Base-by-base conservation (phyloP, 1,140 invertebrate species). In the Phocides pigmalion region DNA sequence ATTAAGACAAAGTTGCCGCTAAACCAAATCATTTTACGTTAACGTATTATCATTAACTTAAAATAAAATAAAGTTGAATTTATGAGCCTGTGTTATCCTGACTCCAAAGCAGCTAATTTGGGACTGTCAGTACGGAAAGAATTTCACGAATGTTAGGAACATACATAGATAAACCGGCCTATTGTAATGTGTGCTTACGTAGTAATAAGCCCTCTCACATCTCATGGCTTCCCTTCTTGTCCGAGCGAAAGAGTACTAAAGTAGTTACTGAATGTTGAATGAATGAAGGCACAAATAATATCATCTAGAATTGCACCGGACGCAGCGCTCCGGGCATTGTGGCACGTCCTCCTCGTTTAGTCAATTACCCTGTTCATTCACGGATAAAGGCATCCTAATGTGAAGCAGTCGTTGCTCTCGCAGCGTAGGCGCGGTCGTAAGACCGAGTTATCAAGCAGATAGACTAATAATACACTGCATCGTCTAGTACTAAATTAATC, bases 351-450 rank as follows among this genome's bases (percentile, higher is more conserved):
- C 42, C 11, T 22, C 42, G 42, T 44, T 44, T 32, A 32, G 25
- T 47, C 54, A 59, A 59, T 59, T 46, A 14, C 16, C 19, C 8
- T 11, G 14, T 51, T 37, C 49, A 37, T 51, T 51, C 49, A 51
- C 3, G 15, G 11, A 19, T 50, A 51, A 51, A 12, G 28, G 28
- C 32, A 25, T 47, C 22, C 11, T 39, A 44, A 19, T 56, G 35
- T 14, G 37, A 12, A 17, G 19, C n/a, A 54, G 37, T 56, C 39
- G 19, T 58, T 58, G 41, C 54, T 46, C 53, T 37, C 15, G 14
- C 17, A 3, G 19, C 51, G 51, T 42, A 25, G 53, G 53, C 25
- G 25, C 25, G 2, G 6, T 8, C 25, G 9, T 28, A 28, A 8
- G 25, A 3, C 25, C 9, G 4, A 28, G 3, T 28, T 8, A 28